phyloP scores from a whole-genome alignment of 1,140 invertebrate species.

The Rhagoletis zephyria region DNA sequence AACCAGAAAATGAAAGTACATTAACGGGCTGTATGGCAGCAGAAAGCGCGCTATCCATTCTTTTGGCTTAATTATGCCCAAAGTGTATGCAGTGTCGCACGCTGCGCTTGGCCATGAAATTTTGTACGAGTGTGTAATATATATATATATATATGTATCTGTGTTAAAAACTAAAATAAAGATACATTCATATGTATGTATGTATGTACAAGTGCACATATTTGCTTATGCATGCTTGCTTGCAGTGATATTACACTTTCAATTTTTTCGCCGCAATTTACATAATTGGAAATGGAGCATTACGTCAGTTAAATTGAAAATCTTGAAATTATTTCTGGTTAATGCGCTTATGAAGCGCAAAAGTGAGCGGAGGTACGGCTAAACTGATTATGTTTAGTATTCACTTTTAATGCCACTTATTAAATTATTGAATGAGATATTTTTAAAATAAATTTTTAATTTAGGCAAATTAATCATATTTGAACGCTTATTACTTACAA shows the following conservation, averaged over 20 bases:
- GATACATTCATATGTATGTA: not conserved
- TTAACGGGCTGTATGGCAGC: not conserved
- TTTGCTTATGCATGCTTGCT: not conserved
- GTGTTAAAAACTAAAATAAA: no score
- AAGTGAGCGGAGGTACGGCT: no score
- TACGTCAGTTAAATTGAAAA: slow-evolving; percentile 41
- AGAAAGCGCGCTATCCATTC: not conserved
- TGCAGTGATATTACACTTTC: slow-evolving; percentile 17
- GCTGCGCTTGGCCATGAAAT: slow-evolving; percentile 41
- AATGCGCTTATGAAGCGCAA: not conserved
- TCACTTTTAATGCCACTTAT: no score
- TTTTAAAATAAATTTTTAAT: slow-evolving; percentile 1
- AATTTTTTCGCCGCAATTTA: slow-evolving; percentile 8
- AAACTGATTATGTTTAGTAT: no score
- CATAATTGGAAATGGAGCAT: slow-evolving; percentile 28
- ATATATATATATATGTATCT: no score
- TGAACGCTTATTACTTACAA: not conserved
- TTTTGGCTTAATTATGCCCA: not conserved
- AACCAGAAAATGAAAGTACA: not conserved
- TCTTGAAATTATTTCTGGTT: not conserved
- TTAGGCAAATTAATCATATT: not conserved
- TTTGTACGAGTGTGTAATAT: no score
- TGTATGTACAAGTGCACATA: not conserved
- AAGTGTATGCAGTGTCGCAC: slow-evolving; percentile 21
- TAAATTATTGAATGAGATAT: not conserved